These are phyloP conservation scores for Notolabrus celidotus DNA, from an alignment of 2,797 vertebrate genomes.

Conservation along the genomic window DNA sequence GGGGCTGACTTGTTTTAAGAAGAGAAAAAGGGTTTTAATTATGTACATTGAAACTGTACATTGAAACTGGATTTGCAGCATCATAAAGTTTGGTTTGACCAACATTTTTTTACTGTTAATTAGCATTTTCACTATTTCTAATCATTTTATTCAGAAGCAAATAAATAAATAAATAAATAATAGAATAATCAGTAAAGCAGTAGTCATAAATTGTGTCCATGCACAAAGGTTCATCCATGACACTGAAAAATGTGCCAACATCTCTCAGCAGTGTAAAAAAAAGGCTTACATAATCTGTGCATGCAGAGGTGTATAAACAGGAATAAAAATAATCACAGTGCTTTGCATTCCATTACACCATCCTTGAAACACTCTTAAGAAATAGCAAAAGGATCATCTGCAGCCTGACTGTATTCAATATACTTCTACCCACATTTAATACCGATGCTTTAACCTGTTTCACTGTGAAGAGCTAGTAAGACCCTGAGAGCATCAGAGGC, in stretches of 20 bases:
- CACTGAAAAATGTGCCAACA: neutral
- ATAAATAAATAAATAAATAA: no score
- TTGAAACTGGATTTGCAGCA: no score
- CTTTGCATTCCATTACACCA: neutral
- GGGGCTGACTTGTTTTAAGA: no score
- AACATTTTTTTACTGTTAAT: no score
- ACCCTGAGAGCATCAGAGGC: neutral
- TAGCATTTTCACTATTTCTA: no score
- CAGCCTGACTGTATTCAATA: neutral
- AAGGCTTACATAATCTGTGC: neutral
- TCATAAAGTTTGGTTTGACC: no score
- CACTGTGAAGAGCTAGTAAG: neutral
- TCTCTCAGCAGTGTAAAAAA: neutral
- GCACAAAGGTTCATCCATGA: no score
- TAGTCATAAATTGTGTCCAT: no score
- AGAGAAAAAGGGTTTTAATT: no score
- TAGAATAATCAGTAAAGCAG: no score
- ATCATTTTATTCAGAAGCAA: no score
- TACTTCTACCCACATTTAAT: neutral
- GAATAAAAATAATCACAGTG: slow-evolving; percentile 4
- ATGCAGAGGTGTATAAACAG: neutral
- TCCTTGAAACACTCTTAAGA: neutral
- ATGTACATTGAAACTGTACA: no score
- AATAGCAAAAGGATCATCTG: slow-evolving; percentile 1
- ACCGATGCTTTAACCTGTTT: neutral